phyloP scores from a whole-genome alignment of 2,888 invertebrate genomes.

The Aleiodes leptofemur region DNA sequence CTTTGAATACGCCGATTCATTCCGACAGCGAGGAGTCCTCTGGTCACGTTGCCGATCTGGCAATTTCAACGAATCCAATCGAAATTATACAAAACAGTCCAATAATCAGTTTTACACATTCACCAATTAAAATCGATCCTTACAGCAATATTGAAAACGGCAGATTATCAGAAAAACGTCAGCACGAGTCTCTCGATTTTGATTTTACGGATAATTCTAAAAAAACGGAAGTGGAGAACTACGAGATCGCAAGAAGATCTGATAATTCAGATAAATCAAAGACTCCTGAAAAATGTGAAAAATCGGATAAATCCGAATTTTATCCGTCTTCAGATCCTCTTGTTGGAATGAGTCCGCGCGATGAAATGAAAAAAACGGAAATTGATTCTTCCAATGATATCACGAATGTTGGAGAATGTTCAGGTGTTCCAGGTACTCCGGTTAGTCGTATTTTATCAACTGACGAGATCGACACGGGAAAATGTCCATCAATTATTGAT shows the following conservation, averaged over 20 bases:
- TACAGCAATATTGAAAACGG: constrained; percentile 62
- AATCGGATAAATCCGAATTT: constrained; percentile 47
- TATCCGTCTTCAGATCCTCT: constrained; percentile 53
- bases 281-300: constrained; percentile 9
- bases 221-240: constrained; percentile 49
- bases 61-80: constrained; percentile 67
- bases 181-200: constrained; percentile 61
- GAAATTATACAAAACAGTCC: constrained; percentile 71
- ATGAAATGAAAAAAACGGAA: constrained; percentile 20
- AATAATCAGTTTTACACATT: constrained; percentile 71
- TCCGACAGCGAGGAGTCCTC: constrained; percentile 72
- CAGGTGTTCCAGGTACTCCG: constrained; percentile 25
- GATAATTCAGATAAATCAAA: not conserved
- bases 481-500: constrained; percentile 48
- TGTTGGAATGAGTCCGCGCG: constrained; percentile 51
- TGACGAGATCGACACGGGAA: constrained; percentile 46
- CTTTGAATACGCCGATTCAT: constrained; percentile 72
- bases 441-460: constrained; percentile 45
- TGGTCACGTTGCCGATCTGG: constrained; percentile 57
- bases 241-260: constrained; percentile 45
- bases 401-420: constrained; percentile 25
- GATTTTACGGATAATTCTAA: constrained; percentile 60
- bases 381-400: constrained; percentile 29
- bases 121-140: constrained; percentile 65
- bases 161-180: constrained; percentile 49